Evolutionary conservation across 2,797 vertebrate genomes (phyloP), one percentile per base, ranked within the genome.

Genomic region (Cirrhinus mrigala): DNA sequence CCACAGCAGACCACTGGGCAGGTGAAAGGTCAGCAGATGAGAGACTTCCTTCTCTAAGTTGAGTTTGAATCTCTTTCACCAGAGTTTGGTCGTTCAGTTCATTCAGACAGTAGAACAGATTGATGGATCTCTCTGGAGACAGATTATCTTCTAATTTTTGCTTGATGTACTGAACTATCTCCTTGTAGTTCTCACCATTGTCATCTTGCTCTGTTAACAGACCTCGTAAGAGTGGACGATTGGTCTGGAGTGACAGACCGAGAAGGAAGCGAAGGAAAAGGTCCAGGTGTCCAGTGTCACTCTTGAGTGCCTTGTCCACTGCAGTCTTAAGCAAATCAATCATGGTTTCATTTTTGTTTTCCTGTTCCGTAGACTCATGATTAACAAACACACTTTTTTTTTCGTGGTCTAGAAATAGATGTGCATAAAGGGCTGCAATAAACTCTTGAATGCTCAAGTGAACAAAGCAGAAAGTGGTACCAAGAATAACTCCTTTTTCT

Each of bases 381-480:
- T 29, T 29, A 29, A 4, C 6, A 14, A 85, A 75, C 18, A n/a
- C 70, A 68, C 1, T 74, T 74, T 68, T 75, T 12, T 81, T 75
- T 0, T 56, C 27, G 1, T 8, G 9, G 29, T 75, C 37, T 27
- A 75, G 29, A 75, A 62, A 58, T 24, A 81, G 1, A 60, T 85
- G 79, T 12, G 78, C 78, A 81, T 81, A 85, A 24, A 85, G 70
- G 3, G 84, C 71, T 20, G 71, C 71, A 20, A 74, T 52, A 74
- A 74, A 74, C 46, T 74, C 71, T 74, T 74, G 71, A 85, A 85
- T 74, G 16, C 84, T 85, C 58, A 85, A 18, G 37, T 85, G 84
- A 24, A 85, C 68, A 81, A 85, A 85, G 58, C 58, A 73, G 46
- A 52, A 85, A 0, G 24, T 48, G 5, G 68, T 74, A 8, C 84